A percentile compares a stretch with the other conserved stretches of the same genome.
phyloP scores from a whole-genome alignment of 37 sponge, comb jelly and placozoan species.

The Halisarca cf. caerulea region DNA sequence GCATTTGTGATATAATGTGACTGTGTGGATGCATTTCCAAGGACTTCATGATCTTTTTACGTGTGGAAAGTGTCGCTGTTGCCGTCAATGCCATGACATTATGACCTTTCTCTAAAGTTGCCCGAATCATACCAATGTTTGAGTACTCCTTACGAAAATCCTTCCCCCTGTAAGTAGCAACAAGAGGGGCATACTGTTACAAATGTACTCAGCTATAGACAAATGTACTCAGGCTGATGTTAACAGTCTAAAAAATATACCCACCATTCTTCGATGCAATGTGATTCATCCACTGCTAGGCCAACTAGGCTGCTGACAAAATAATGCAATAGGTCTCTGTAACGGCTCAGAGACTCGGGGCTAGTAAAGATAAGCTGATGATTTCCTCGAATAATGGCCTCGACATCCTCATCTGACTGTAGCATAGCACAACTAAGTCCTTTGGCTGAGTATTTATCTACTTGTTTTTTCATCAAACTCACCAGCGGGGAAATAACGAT shows the following conservation, averaged over 20 bases:
- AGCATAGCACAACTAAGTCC: background rate
- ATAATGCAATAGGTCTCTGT: background rate
- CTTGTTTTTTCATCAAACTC: background rate
- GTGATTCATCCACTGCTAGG: background rate
- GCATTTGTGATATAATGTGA: background rate
- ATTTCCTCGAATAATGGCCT: background rate
- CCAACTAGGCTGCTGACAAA: background rate
- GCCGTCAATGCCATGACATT: slow-evolving; percentile 57
- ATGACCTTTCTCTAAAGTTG: background rate
- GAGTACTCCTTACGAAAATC: slow-evolving; percentile 42
- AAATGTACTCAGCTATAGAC: too few species aligned
- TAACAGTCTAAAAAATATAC: too few species aligned
- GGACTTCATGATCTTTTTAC: background rate
- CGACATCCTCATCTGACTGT: background rate
- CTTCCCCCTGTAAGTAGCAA: slow-evolving; percentile 26
- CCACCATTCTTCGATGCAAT: background rate
- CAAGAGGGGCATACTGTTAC: background rate
- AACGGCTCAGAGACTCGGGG: background rate
- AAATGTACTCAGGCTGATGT: too few species aligned
- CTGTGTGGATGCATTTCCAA: background rate
- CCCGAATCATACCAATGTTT: slow-evolving; percentile 24
- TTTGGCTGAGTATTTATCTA: background rate
- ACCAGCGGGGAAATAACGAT: background rate
- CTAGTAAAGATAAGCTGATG: background rate
- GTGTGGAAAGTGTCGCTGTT: background rate